Base-by-base conservation (phyloP, 2,888 invertebrate species). In the Celastrina argiolus region DNA sequence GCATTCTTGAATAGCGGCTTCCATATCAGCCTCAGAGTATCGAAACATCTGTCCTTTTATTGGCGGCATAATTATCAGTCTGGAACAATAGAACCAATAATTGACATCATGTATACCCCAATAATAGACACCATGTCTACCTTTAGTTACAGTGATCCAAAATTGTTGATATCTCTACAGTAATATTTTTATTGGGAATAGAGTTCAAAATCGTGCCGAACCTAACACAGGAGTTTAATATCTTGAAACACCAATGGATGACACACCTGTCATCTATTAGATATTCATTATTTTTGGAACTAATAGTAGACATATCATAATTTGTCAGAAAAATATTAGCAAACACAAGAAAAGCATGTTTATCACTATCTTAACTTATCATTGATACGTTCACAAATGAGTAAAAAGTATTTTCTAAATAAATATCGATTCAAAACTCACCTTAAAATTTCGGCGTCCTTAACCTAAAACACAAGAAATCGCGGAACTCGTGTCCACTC, bases 281-380 rank as follows among this genome's bases (percentile, higher is more conserved):
- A 22, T 63, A 39, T 63, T 63, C 39, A 63, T 41, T 41, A 39
- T 39, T 63, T 63, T 39, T 63, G 18, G 26, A 39, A 7, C 63
- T 39, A 63, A 63, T 63, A 63, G 41, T 41, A 68, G 68, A 66
- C 68, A 51, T 42, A 70, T 71, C 68, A 67, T 69, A 65, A 70
- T 59, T 66, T 28, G 41, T 59, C 16, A 39, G 56, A 68, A 68
- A 68, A 66, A 63, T 68, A 66, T 56, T 63, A 68, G 63, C 68
- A 68, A 66, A 68, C n/a, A 63, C 66, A 63, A 68, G 56, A 66
- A 68, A 59, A 63, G 31, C n/a, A n/a, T n/a, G n/a, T n/a, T n/a
- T n/a, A n/a, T n/a, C n/a, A n/a, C n/a, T n/a, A n/a, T n/a, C n/a
- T n/a, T n/a, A n/a, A n/a, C n/a, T n/a, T 56, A 68, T 56, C 34